phyloP scores from a whole-genome alignment of 2,888 invertebrate species.

The Drosophila diplacantha region DNA sequence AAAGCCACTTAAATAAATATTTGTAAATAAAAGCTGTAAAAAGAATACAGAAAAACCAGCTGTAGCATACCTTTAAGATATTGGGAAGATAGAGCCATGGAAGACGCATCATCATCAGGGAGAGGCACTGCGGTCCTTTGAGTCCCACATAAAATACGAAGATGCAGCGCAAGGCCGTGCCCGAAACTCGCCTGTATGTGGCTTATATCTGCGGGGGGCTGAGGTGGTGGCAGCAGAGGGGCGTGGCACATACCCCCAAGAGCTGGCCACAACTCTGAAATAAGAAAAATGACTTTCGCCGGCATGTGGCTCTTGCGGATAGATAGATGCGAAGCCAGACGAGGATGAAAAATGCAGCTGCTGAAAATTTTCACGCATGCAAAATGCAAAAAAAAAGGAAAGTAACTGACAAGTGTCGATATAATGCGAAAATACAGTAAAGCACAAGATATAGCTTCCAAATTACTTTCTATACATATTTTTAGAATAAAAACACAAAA shows the following conservation, averaged over 20 bases:
- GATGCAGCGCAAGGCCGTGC: slow-evolving; percentile 36
- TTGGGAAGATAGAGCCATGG: neutral
- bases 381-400: slow-evolving; percentile 10
- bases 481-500: neutral
- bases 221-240: neutral
- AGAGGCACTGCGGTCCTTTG: slow-evolving; percentile 11
- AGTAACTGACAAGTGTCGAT: slow-evolving; percentile 19
- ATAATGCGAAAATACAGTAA: slow-evolving; percentile 23
- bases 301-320: slow-evolving; percentile 27
- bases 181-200: slow-evolving; percentile 38
- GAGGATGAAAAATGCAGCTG: slow-evolving; percentile 41
- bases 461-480: neutral
- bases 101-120: slow-evolving; percentile 19
- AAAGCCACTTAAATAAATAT: too few species aligned
- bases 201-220: slow-evolving; percentile 8
- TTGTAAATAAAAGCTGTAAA: slow-evolving; percentile 11
- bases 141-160: slow-evolving; percentile 36
- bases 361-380: slow-evolving; percentile 32
- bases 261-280: slow-evolving; percentile 40
- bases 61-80: too few species aligned
- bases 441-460: too few species aligned
- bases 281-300: slow-evolving; percentile 43
- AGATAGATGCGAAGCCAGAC: slow-evolving; percentile 16
- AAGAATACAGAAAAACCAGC: slow-evolving; percentile 1
- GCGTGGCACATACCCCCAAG: slow-evolving; percentile 15